Percentiles rank a stretch among this genome's conserved stretches.
Evolutionary conservation across 2,888 invertebrate genomes (phyloP).

Genomic region (Polyommatus iphigenia): DNA sequence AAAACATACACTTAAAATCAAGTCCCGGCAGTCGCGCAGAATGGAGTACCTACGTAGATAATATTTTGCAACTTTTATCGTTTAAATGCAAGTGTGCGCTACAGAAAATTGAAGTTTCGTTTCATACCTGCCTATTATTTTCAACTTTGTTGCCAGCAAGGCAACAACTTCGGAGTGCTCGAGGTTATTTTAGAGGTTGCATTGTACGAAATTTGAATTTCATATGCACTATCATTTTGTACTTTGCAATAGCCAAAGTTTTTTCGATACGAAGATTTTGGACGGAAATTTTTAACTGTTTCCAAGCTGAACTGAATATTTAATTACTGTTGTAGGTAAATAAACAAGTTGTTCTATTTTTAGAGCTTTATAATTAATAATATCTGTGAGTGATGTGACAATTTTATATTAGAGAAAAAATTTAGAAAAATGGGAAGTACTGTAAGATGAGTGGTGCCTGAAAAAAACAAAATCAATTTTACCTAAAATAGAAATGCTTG

Average conservation of each 20-base stretch:
- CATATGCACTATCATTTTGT: constrained; percentile 27
- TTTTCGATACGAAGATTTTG: constrained; percentile 4
- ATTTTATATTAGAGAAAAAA: too few relatives aligned
- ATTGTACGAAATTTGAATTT: constrained; percentile 31
- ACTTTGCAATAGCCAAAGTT: constrained; percentile 13
- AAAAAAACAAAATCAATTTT: too few relatives aligned
- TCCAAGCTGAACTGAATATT: neutral
- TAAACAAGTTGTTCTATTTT: too few relatives aligned
- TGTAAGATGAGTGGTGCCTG: too few relatives aligned
- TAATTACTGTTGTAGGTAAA: too few relatives aligned
- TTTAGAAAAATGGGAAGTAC: too few relatives aligned
- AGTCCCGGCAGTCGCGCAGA: neutral
- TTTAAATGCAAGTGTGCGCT: constrained; percentile 26
- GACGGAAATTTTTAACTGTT: neutral
- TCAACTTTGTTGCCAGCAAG: constrained; percentile 31
- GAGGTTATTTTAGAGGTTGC: constrained; percentile 30
- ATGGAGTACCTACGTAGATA: neutral
- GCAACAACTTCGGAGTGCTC: constrained; percentile 30
- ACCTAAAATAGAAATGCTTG: too few relatives aligned
- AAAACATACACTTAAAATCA: neutral
- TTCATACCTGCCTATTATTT: constrained; percentile 33
- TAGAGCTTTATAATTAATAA: too few relatives aligned
- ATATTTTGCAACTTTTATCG: constrained; percentile 27
- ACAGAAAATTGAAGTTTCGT: constrained; percentile 32
- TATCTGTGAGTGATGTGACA: too few relatives aligned